Evolutionary conservation across 2,888 invertebrate species (phyloP), one percentile per base, ranked within the genome.

Genomic region (Athalia circularis): DNA sequence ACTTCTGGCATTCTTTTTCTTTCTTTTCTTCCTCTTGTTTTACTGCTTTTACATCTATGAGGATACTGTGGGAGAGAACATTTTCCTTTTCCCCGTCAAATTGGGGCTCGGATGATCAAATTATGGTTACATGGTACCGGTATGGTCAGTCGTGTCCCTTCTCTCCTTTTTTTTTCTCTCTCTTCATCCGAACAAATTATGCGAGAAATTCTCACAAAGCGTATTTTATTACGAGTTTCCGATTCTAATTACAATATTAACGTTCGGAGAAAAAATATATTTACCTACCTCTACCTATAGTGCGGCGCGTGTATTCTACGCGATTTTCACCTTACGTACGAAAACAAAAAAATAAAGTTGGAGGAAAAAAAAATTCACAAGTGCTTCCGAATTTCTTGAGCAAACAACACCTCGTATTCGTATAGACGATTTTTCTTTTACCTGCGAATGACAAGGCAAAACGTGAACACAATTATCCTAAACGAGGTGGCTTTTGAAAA

Each of bases 361-460:
- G 8, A 45, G n/a, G 0, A 7, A 52, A 59, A 59, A 59, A 13
- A 57, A 59, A 47, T 72, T 59, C 47, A 45, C n/a, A 59, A 72
- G 59, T 59, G 59, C 72, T 72, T 72, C 59, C 47, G 59, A 59
- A 72, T 59, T 72, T 59, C 59, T 59, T 72, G 11, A 43, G 72
- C n/a, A 72, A 72, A 72, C 47, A 29, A 29, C 29, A 29, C 29
- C 29, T 29, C 29, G 29, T 2, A 29, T 29, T 59, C 45, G 9
- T 45, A 47, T 13, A n/a, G 8, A 13, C 47, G 15, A 47, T 45
- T 13, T 8, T n/a, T 59, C 9, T 62, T 7, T 62, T 15, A 15
- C 15, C 8, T 29, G 8, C 5, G 47, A 72, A 72, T 72, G 72
- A 72, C 45, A 47, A 5, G 5, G 72, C 72, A 72, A 59, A 48